Conservation (phyloP, 2,888 invertebrate species). For the Tuberolachnus salignus region DNA sequence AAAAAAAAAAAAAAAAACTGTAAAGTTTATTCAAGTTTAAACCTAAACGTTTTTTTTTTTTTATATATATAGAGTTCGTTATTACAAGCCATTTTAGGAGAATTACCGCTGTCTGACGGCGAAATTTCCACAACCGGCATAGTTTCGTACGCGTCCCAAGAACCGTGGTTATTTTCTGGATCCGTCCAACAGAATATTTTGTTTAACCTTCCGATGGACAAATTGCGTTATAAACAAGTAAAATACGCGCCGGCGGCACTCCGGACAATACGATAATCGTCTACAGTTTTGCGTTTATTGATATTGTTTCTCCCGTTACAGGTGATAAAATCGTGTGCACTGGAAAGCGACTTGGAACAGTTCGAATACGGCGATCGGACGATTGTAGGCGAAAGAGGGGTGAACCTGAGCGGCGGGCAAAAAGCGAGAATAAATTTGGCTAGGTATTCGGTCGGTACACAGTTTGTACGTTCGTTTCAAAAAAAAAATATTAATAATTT, state of each 20-base stretch:
- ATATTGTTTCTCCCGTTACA: no score
- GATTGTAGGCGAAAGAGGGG: conserved; percentile 85
- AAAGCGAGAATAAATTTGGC: conserved; percentile 73
- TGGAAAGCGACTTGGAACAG: conserved; percentile 75
- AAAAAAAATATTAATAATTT: conserved; percentile 17
- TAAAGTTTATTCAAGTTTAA: background rate
- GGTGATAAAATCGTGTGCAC: conserved; percentile 74
- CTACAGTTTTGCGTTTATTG: conserved; percentile 70
- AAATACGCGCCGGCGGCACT: background rate
- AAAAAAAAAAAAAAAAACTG: no score
- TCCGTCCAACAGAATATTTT: conserved; percentile 90
- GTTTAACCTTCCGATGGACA: conserved; percentile 80
- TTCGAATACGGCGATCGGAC: conserved; percentile 83
- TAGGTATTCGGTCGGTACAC: conserved; percentile 61
- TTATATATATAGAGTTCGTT: conserved; percentile 72
- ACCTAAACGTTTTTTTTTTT: conserved; percentile 36
- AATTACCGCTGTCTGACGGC: conserved; percentile 74
- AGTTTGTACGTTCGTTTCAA: conserved; percentile 59
- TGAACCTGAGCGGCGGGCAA: conserved; percentile 84
- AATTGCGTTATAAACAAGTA: conserved; percentile 68
- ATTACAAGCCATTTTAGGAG: conserved; percentile 76
- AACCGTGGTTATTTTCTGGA: conserved; percentile 85
- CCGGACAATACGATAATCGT: no score
- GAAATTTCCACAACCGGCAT: conserved; percentile 71
- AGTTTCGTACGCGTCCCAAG: conserved; percentile 81